Evolutionary conservation across 2,888 invertebrate species (phyloP).

Genomic region (Dryadula phaetusa): DNA sequence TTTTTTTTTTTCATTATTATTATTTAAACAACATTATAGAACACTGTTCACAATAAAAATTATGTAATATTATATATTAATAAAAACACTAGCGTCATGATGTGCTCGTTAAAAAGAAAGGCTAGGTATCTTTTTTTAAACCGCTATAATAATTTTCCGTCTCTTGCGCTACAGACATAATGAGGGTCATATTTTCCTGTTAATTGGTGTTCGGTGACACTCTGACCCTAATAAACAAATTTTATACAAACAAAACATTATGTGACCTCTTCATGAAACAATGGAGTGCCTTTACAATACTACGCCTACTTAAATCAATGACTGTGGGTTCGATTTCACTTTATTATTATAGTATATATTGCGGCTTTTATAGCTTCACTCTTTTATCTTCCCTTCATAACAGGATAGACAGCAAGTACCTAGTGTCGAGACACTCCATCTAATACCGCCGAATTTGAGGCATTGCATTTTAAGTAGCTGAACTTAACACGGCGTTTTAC

Average conservation of each 20-base stretch:
- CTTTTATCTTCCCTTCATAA: too few relatives aligned
- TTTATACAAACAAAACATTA: slow-evolving; percentile 5
- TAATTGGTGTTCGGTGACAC: slow-evolving; percentile 1
- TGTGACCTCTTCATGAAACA: neutral
- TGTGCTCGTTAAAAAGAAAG: slow-evolving; percentile 11
- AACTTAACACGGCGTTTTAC: too few relatives aligned
- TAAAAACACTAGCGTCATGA: neutral
- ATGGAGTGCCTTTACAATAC: neutral
- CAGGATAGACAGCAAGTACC: too few relatives aligned
- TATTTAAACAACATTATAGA: too few relatives aligned
- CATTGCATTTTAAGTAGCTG: too few relatives aligned
- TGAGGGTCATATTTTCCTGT: slow-evolving; percentile 1
- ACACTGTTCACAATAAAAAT: too few relatives aligned
- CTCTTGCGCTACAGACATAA: neutral
- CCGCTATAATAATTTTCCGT: slow-evolving; percentile 8
- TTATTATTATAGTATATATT: neutral
- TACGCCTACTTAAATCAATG: slow-evolving; percentile 1
- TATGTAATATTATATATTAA: too few relatives aligned
- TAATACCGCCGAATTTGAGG: too few relatives aligned
- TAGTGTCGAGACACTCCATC: too few relatives aligned
- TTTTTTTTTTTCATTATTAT: too few relatives aligned
- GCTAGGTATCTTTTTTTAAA: neutral
- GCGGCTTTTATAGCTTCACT: too few relatives aligned
- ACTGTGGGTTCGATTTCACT: neutral
- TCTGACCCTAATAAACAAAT: neutral